Percentiles rank a stretch among this genome's conserved stretches.
Evolutionary conservation across 2,888 invertebrate species (phyloP).

Genomic region (Plebejus melissa): DNA sequence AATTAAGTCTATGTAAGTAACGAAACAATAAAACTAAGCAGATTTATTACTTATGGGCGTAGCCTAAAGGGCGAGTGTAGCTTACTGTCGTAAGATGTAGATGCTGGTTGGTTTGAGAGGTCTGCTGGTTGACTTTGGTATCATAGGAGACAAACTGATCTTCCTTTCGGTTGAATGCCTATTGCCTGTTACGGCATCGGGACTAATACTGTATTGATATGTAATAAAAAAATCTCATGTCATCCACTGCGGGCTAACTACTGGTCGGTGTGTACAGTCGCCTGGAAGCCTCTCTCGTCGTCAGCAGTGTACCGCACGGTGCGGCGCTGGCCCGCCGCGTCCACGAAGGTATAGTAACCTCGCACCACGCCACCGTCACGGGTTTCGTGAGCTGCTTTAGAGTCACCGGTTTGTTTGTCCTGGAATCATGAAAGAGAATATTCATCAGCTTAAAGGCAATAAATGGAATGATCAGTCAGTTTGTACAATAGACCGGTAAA

Average conservation of each 20-base stretch:
- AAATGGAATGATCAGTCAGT: background rate
- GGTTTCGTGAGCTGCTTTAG: conserved; percentile 53
- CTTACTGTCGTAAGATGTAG: background rate
- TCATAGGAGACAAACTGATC: background rate
- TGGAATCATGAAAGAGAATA: conserved; percentile 43
- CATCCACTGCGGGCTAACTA: background rate
- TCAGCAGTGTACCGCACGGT: conserved; percentile 62
- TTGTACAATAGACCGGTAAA: background rate
- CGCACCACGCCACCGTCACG: conserved; percentile 50
- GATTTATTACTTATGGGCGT: no score
- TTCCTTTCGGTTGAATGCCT: background rate
- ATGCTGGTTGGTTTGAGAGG: background rate
- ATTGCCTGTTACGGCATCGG: background rate
- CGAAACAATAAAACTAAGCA: no score
- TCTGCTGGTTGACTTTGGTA: background rate
- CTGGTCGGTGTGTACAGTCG: conserved; percentile 43
- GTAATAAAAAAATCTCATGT: background rate
- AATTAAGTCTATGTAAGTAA: no score
- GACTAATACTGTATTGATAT: background rate
- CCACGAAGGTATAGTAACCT: conserved; percentile 61
- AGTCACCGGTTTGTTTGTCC: conserved; percentile 56
- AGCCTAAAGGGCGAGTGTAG: background rate
- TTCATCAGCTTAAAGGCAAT: background rate
- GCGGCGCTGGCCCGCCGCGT: conserved; percentile 56
- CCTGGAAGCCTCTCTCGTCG: conserved; percentile 52